A percentile compares a stretch with the other conserved stretches of the same genome.
These are phyloP conservation scores for Peromyscus attwateri DNA, from an alignment of 2,797 vertebrate genomes.

Conservation along the genomic window DNA sequence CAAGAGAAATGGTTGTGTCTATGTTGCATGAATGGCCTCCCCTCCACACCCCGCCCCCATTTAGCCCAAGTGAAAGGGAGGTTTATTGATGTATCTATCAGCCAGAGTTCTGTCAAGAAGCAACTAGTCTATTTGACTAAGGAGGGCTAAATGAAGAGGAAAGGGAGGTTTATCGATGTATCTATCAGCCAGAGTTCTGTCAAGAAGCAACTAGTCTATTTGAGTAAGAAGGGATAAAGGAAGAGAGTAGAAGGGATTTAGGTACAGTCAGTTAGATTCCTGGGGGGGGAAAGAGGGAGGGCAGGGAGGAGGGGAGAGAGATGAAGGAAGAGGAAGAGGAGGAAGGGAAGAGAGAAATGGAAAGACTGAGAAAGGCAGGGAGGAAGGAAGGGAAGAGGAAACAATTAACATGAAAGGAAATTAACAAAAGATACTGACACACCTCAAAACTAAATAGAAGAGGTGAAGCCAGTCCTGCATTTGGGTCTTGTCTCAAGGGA, in stretches of 20 bases:
- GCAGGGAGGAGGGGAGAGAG: too few species aligned
- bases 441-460: background rate
- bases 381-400: background rate
- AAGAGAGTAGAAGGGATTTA: background rate
- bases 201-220: slow-evolving; percentile 25
- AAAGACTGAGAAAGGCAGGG: too few species aligned
- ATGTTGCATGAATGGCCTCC: background rate
- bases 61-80: slow-evolving; percentile 3
- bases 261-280: background rate
- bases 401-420: background rate
- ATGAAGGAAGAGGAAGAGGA: too few species aligned
- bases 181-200: background rate
- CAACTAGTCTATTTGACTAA: background rate
- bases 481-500: background rate
- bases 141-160: background rate
- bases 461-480: background rate
- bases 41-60: background rate
- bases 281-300: background rate
- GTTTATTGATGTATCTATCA: background rate
- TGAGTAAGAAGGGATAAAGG: background rate
- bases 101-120: slow-evolving; percentile 18
- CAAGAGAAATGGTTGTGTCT: background rate
- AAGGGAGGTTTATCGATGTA: too few species aligned
- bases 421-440: background rate
- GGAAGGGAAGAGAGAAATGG: too few species aligned